These are phyloP conservation scores for Odontomyia ornata DNA, from an alignment of 2,888 invertebrate species.

Conservation along the genomic window DNA sequence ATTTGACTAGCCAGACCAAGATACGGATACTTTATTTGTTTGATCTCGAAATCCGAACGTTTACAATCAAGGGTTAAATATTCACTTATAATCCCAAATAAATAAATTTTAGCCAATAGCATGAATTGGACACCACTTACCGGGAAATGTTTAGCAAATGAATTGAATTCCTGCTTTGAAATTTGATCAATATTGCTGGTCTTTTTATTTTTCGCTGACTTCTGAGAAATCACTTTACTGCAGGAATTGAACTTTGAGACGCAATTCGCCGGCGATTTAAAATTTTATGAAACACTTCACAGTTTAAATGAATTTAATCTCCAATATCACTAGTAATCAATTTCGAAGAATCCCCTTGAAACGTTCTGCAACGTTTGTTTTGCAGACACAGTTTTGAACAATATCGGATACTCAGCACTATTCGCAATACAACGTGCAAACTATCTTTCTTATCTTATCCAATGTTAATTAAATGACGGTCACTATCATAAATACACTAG, in stretches of 20 bases:
- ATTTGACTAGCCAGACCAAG: no score
- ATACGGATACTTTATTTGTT: no score
- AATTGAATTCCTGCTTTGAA: neutral
- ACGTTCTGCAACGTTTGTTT: neutral
- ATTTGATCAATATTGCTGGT: no score
- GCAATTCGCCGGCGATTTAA: no score
- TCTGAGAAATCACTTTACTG: no score
- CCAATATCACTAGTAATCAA: neutral
- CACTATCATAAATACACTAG: conserved; percentile 4
- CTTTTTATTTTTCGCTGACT: no score
- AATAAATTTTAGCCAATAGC: neutral
- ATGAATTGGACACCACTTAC: neutral
- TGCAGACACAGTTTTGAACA: neutral
- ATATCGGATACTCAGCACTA: neutral
- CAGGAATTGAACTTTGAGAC: no score
- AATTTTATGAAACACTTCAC: no score
- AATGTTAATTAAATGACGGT: neutral
- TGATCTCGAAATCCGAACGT: no score
- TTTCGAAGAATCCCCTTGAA: neutral
- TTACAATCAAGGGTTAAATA: no score
- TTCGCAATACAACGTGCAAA: neutral
- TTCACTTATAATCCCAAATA: no score
- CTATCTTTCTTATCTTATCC: conserved; percentile 32
- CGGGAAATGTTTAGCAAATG: neutral
- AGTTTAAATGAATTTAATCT: neutral